Evolutionary conservation across 2,113 vertebrate species (phyloP).

Genomic region (Corythornis madagascariensis): DNA sequence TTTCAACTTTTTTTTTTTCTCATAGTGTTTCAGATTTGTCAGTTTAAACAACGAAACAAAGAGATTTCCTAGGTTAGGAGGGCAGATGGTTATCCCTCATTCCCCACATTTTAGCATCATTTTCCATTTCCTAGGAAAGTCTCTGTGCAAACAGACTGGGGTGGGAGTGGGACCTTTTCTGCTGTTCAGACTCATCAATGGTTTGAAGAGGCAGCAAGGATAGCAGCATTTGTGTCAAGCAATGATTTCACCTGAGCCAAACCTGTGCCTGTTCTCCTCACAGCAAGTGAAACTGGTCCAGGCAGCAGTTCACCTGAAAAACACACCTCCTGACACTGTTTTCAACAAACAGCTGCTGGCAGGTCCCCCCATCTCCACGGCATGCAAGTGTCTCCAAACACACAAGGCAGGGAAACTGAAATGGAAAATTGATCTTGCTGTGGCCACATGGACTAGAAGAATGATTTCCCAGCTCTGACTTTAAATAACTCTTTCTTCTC

Average conservation of each 20-base stretch:
- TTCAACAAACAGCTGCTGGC: constrained; percentile 35
- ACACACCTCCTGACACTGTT: background rate
- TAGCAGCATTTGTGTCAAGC: background rate
- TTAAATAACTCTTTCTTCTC: constrained; percentile 51
- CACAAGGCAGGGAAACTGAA: constrained; percentile 55
- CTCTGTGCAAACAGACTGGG: background rate
- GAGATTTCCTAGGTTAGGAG: background rate
- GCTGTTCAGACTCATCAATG: background rate
- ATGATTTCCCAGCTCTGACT: constrained; percentile 54
- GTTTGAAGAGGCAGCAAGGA: background rate
- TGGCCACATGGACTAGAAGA: background rate
- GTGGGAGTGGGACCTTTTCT: background rate
- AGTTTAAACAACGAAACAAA: background rate
- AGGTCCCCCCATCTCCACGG: background rate
- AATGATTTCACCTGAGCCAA: background rate
- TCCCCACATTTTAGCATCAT: background rate
- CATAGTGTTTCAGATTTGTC: background rate
- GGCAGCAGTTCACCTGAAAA: constrained; percentile 8
- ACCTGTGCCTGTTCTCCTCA: background rate
- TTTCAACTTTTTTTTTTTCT: background rate
- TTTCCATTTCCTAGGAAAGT: background rate
- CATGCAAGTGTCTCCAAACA: constrained; percentile 36
- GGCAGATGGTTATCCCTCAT: background rate
- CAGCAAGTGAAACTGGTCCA: constrained; percentile 8
- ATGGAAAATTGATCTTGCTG: constrained; percentile 72